These are phyloP conservation scores for Hemiscyllium ocellatum DNA, from an alignment of 2,113 vertebrate species.

Conservation along the genomic window DNA sequence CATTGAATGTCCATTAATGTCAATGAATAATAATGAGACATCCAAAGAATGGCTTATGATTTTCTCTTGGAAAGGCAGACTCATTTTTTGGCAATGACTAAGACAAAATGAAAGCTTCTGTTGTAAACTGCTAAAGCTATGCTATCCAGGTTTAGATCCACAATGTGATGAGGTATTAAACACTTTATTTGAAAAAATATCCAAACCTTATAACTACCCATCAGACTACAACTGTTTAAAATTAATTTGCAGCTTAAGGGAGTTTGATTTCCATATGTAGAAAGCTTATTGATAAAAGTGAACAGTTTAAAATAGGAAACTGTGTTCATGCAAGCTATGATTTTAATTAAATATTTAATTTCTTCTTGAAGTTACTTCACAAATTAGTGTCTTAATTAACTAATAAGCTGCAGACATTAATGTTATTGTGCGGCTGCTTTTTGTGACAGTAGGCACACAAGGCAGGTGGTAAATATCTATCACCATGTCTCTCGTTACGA, in stretches of 20 bases:
- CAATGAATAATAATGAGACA: not conserved
- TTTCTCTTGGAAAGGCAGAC: not conserved
- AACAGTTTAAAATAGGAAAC: not conserved
- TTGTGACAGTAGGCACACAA: not conserved
- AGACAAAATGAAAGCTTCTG: not conserved
- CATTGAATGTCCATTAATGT: not conserved
- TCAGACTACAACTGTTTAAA: not conserved
- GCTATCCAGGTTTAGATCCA: not conserved
- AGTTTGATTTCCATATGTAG: not conserved
- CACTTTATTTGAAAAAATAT: not conserved
- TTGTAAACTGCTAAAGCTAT: not conserved
- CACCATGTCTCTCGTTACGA: not conserved
- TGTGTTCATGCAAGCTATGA: not conserved
- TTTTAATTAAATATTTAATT: not conserved
- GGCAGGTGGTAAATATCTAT: not conserved
- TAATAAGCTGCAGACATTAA: not conserved
- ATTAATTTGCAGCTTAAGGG: not conserved
- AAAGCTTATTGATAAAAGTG: not conserved
- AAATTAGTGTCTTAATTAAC: not conserved
- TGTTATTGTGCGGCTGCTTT: not conserved
- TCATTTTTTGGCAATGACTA: not conserved
- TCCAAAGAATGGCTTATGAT: not conserved
- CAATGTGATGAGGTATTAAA: not conserved
- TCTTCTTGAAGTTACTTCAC: not conserved
- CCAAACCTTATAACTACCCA: not conserved